These are phyloP conservation scores for Pediacus dermestoides DNA, from an alignment of 2,888 invertebrate species.

Conservation along the genomic window DNA sequence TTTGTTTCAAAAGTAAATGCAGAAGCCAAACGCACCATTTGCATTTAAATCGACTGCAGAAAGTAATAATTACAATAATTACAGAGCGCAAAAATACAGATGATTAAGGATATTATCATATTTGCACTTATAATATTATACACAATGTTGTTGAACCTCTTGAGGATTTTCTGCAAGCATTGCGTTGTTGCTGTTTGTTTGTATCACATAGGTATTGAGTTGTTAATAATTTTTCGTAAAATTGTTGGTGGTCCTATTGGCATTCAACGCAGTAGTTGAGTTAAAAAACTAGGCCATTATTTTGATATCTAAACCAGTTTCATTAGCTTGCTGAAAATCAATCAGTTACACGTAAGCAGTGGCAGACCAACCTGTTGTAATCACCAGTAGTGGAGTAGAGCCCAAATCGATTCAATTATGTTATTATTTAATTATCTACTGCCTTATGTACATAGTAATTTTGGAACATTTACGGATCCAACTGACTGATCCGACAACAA, in stretches of 20 bases:
- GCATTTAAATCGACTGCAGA: slow-evolving; percentile 20
- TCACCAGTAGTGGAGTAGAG: too few species aligned
- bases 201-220: slow-evolving; percentile 17
- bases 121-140: slow-evolving; percentile 24
- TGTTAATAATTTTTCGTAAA: slow-evolving; percentile 30
- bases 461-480: too few species aligned
- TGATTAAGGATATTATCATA: slow-evolving; percentile 23
- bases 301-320: slow-evolving; percentile 41
- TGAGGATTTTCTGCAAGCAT: too few species aligned
- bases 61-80: slow-evolving; percentile 20
- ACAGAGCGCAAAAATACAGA: slow-evolving; percentile 10
- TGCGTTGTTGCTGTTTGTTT: too few species aligned
- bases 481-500: too few species aligned
- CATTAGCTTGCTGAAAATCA: slow-evolving; percentile 36
- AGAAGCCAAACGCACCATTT: slow-evolving; percentile 14
- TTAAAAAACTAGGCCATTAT: slow-evolving; percentile 39
- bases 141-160: too few species aligned
- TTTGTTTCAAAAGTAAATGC: too few species aligned
- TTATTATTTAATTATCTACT: too few species aligned
- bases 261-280: slow-evolving; percentile 34
- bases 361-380: too few species aligned
- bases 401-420: too few species aligned
- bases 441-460: too few species aligned
- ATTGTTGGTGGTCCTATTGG: slow-evolving; percentile 43
- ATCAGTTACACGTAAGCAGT: slow-evolving; percentile 18